These are phyloP conservation scores for Scartelaos histophorus DNA, from an alignment of 2,113 vertebrate genomes.

Conservation along the genomic window DNA sequence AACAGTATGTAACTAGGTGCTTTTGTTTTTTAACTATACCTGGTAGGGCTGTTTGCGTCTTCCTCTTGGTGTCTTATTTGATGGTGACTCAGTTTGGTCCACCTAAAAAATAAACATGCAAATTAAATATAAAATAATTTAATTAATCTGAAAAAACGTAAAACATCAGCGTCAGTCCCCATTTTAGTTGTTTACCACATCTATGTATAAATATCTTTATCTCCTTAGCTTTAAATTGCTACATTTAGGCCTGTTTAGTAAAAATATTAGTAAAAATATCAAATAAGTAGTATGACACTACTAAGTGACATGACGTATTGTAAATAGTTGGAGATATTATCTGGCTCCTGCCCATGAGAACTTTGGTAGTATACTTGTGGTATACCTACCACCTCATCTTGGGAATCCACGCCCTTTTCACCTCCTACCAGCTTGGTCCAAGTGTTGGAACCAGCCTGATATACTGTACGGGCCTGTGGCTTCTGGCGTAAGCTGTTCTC, in stretches of 20 bases:
- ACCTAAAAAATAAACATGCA: slow-evolving; percentile 30
- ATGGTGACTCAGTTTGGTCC: slow-evolving; percentile 23
- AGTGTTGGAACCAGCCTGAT: slow-evolving; percentile 72
- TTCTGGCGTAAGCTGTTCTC: slow-evolving; percentile 75
- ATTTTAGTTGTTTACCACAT: not conserved
- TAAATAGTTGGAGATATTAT: not conserved
- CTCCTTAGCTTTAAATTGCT: not conserved
- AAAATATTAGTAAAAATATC: not conserved
- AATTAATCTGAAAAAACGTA: not conserved
- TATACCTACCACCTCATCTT: slow-evolving; percentile 71
- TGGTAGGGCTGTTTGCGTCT: slow-evolving; percentile 54
- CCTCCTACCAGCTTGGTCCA: slow-evolving; percentile 51
- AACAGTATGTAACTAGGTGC: not conserved
- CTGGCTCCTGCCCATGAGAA: slow-evolving; percentile 4
- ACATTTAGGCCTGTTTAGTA: not conserved
- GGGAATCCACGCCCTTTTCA: slow-evolving; percentile 48
- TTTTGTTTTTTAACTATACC: slow-evolving; percentile 41
- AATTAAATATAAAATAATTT: not conserved
- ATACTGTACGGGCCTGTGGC: slow-evolving; percentile 71
- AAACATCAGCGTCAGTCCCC: not conserved
- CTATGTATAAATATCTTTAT: not conserved
- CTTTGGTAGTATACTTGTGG: slow-evolving; percentile 45
- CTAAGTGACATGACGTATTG: not conserved
- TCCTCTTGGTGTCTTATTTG: slow-evolving; percentile 43
- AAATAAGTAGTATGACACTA: not conserved